These are phyloP conservation scores for Sacculina carcini DNA, from an alignment of 2,888 invertebrate genomes.

Conservation along the genomic window DNA sequence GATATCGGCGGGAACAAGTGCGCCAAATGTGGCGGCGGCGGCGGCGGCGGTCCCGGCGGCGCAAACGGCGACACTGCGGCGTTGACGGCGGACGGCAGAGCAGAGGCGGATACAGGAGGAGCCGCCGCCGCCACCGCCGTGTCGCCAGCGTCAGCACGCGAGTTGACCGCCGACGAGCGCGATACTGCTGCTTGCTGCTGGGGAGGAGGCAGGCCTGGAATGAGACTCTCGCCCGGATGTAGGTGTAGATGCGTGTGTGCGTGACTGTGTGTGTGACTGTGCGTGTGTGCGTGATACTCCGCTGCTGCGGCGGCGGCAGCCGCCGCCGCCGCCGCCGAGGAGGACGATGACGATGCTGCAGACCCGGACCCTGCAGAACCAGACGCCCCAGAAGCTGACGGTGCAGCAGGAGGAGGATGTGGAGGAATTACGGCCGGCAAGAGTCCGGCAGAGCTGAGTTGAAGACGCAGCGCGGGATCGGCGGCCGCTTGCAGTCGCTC, in stretches of 20 bases:
- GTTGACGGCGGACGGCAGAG: slow-evolving; percentile 30
- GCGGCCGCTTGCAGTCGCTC: slow-evolving; percentile 5
- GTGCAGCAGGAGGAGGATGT: slow-evolving; percentile 14
- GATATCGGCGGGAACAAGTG: slow-evolving; percentile 33
- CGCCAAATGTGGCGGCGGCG: slow-evolving; percentile 18
- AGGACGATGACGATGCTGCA: background rate
- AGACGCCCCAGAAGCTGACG: slow-evolving; percentile 10
- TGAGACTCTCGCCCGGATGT: slow-evolving; percentile 30
- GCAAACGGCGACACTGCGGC: slow-evolving; percentile 1
- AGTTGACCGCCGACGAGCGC: background rate
- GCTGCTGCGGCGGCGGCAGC: background rate
- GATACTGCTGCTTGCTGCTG: background rate
- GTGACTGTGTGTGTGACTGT: slow-evolving; percentile 73
- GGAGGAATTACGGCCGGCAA: background rate
- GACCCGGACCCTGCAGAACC: background rate
- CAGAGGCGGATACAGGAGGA: slow-evolving; percentile 17
- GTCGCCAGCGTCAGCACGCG: background rate
- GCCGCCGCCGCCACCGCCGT: slow-evolving; percentile 9
- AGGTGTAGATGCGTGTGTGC: slow-evolving; percentile 62
- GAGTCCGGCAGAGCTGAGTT: background rate
- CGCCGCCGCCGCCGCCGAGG: background rate
- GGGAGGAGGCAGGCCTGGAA: background rate
- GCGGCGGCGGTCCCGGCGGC: background rate
- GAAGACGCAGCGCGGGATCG: background rate
- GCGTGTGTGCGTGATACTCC: slow-evolving; percentile 49